Conservation (phyloP, 2,888 invertebrate genomes). For the Metacarcinus magister region DNA sequence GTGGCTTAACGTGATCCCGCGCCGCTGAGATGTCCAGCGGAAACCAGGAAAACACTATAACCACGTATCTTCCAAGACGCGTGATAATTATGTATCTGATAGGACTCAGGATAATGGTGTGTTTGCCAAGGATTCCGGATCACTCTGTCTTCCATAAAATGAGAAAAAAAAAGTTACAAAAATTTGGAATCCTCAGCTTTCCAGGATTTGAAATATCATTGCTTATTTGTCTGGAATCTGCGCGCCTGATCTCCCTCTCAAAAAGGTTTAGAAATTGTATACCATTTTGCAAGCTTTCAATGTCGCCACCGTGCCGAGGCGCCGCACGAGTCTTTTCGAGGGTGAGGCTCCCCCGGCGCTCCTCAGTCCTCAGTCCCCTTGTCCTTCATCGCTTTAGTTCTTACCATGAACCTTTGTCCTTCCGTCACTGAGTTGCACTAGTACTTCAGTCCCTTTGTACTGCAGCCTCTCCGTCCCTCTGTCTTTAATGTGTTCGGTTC, state of each 20-base stretch:
- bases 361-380: not conserved
- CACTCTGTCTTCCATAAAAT: slow-evolving; percentile 35
- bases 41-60: slow-evolving; percentile 26
- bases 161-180: not conserved
- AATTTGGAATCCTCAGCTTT: slow-evolving; percentile 42
- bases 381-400: not conserved
- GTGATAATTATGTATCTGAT: slow-evolving; percentile 43
- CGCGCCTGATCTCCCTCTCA: slow-evolving; percentile 21
- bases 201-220: not conserved
- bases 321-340: not conserved
- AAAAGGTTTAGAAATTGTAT: slow-evolving; percentile 43
- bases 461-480: not conserved
- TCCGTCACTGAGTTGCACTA: not conserved
- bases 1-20: slow-evolving; percentile 32
- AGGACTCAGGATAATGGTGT: slow-evolving; percentile 56
- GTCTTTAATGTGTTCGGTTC: no score
- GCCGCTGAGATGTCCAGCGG: slow-evolving; percentile 31
- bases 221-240: slow-evolving; percentile 46
- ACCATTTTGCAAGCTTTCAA: slow-evolving; percentile 29
- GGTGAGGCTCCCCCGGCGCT: not conserved
- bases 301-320: slow-evolving; percentile 31
- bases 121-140: slow-evolving; percentile 33
- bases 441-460: not conserved
- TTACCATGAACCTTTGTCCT: not conserved
- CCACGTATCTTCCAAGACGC: slow-evolving; percentile 54